A percentile compares a stretch with the other conserved stretches of the same genome.
These are phyloP conservation scores for Melanargia galathea DNA, from an alignment of 2,888 invertebrate genomes.

Conservation along the genomic window DNA sequence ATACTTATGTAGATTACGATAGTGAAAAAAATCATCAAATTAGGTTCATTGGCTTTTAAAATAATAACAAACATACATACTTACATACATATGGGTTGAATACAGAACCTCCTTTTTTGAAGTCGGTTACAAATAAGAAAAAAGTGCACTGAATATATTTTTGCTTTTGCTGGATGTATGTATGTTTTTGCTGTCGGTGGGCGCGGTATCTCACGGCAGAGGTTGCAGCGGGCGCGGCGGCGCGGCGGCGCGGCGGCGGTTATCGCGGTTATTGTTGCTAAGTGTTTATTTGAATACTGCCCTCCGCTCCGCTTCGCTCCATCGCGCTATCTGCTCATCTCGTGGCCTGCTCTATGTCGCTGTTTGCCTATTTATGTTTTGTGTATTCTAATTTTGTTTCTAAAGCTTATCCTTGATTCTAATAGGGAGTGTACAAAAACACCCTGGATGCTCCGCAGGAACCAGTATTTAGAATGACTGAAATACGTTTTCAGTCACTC, in stretches of 20 bases:
- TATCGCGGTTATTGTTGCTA: constrained; percentile 71
- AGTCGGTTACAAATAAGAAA: not conserved
- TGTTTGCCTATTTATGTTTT: constrained; percentile 34
- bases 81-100: too few species aligned
- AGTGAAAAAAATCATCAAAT: too few species aligned
- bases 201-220: constrained; percentile 43
- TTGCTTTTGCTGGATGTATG: not conserved
- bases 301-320: constrained; percentile 44
- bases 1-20: too few species aligned
- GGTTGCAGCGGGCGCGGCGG: constrained; percentile 55
- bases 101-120: too few species aligned
- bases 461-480: not conserved
- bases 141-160: not conserved
- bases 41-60: too few species aligned
- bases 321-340: constrained; percentile 51
- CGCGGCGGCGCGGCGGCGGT: constrained; percentile 55
- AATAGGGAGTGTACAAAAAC: not conserved
- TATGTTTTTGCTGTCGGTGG: constrained; percentile 39
- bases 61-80: too few species aligned
- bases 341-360: constrained; percentile 43
- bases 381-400: constrained; percentile 26
- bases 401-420: not conserved
- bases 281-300: constrained; percentile 71
- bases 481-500: too few species aligned
- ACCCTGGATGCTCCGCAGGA: not conserved